phyloP scores from a whole-genome alignment of 2,797 vertebrate species.

The Spea hammondii region DNA sequence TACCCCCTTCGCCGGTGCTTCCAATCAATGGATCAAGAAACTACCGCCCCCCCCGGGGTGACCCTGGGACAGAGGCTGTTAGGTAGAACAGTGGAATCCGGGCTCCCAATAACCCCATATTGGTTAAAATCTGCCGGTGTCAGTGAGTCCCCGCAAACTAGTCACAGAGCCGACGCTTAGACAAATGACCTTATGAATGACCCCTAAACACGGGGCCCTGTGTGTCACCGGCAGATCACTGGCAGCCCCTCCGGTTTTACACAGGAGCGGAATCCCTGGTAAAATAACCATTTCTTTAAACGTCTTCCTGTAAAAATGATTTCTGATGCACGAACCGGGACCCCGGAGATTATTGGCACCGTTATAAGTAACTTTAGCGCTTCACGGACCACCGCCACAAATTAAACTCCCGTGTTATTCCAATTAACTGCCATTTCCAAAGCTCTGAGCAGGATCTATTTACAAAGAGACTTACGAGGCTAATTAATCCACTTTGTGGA shows the following conservation, averaged over 20 bases:
- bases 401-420: too few relatives aligned
- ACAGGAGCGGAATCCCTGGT: too few relatives aligned
- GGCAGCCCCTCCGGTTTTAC: neutral
- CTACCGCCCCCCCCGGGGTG: neutral
- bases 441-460: neutral
- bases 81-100: too few relatives aligned
- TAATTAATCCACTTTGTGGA: neutral
- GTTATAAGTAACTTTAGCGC: neutral
- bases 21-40: neutral
- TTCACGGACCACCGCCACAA: too few relatives aligned
- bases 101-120: too few relatives aligned
- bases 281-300: neutral
- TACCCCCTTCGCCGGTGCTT: neutral
- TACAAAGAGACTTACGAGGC: neutral
- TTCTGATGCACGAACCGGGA: neutral
- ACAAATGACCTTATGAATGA: conserved; percentile 5
- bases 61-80: neutral
- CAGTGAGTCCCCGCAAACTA: neutral
- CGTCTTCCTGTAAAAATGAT: neutral
- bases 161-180: neutral
- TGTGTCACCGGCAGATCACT: neutral
- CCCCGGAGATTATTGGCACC: neutral
- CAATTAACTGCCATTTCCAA: too few relatives aligned
- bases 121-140: too few relatives aligned
- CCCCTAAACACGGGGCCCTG: neutral